Percentiles rank a stretch among this genome's conserved stretches.
These are phyloP conservation scores for Metallyticus violacea DNA, from an alignment of 2,888 invertebrate genomes.

Conservation along the genomic window DNA sequence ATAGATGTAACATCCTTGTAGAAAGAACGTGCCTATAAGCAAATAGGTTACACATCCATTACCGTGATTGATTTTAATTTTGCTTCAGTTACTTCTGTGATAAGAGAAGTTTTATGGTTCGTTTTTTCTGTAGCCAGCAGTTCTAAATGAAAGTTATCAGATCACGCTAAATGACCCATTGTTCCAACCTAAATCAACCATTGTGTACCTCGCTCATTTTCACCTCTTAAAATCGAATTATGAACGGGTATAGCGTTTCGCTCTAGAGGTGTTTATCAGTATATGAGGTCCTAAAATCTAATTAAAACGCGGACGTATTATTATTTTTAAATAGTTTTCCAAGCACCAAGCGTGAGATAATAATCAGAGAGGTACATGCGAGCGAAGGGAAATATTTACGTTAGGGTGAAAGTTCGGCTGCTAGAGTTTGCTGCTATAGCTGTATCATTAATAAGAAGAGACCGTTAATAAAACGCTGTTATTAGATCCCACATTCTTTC, in stretches of 20 bases:
- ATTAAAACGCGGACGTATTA: background rate
- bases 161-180: background rate
- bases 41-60: background rate
- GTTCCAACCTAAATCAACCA: background rate
- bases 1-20: background rate
- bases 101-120: background rate
- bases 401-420: background rate
- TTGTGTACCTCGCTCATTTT: background rate
- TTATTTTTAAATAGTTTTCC: background rate
- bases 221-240: background rate
- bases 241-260: background rate
- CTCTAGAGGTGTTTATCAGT: background rate
- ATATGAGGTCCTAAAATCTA: background rate
- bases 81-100: background rate
- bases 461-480: too few species aligned
- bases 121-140: background rate
- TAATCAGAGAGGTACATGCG: background rate
- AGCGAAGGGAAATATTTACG: background rate
- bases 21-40: background rate
- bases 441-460: background rate
- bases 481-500: too few species aligned
- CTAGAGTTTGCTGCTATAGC: background rate
- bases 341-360: background rate
- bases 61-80: background rate
- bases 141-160: background rate